Evolutionary conservation across 2,888 invertebrate genomes (phyloP), one percentile per base, ranked within the genome.

Genomic region (Melanophora roralis): DNA sequence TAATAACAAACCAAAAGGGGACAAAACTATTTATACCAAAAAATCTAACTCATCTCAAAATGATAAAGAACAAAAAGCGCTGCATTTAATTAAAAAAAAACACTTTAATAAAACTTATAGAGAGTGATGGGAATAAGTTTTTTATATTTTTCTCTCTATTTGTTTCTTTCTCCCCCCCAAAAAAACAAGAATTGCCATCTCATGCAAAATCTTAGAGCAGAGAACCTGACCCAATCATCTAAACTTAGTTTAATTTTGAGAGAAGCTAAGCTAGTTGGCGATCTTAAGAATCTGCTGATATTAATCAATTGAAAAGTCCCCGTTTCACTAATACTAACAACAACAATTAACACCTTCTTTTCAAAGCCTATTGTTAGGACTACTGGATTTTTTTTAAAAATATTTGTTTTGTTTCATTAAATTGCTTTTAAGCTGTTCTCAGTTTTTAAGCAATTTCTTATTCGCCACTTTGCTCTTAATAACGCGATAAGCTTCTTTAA

Each of bases 21-120:
- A 59, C 23, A 49, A 57, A 67, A 38, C 55, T 80, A 80, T 82
- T 82, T 82, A 82, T 82, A 82, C 55, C 7, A 4, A 27, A 45
- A 49, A 64, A 51, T 16, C 11, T 32, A 23, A 16, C 21, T 3
- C 36, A 32, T 40, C 21, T 47, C 51, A 23, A n/a, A 11, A 12
- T 7, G 8, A 1, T 45, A 9, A 23, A 40, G 9, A 21, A 11
- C 8, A 4, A 45, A 11, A 43, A 43, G 43, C 32, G 43, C 19
- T n/a, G n/a, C 16, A 55, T 53, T n/a, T n/a, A n/a, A n/a, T n/a
- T 7, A 27, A 16, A 4, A 27, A 21, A 19, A 21, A 38, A n/a
- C 2, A 23, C 2, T 7, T 21, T n/a, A 36, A 0, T 21, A 57
- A 16, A 23, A 1, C n/a, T 2, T 2, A 51, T 12, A 8, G 8